phyloP scores from a whole-genome alignment of 2,113 vertebrate genomes.

The Eubucco bourcierii region DNA sequence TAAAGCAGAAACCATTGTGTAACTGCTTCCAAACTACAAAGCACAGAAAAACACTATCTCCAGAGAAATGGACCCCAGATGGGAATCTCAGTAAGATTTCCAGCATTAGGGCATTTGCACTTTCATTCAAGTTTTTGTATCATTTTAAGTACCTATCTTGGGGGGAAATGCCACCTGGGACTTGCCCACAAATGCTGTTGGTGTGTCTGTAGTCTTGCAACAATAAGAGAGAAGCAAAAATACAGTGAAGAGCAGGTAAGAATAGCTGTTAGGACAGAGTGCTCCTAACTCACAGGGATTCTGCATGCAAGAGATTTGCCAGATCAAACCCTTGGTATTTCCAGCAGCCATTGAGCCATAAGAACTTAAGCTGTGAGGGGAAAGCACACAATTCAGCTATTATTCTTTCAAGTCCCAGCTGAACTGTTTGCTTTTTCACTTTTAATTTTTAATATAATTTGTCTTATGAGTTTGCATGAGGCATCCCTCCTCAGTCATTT shows the following conservation, averaged over 20 bases:
- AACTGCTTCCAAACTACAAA: not conserved
- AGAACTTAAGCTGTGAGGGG: constrained; percentile 1
- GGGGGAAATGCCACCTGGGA: not conserved
- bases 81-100: not conserved
- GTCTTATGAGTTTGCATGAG: constrained; percentile 11
- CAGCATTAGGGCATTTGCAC: not conserved
- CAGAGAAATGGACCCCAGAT: not conserved
- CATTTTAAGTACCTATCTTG: not conserved
- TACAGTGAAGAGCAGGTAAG: not conserved
- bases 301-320: not conserved
- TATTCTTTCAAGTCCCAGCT: not conserved
- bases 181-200: not conserved
- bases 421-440: constrained; percentile 31
- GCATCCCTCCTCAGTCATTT: not conserved
- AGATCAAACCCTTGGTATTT: not conserved
- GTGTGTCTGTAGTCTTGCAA: not conserved
- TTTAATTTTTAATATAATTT: constrained; percentile 50
- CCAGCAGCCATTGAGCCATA: not conserved
- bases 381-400: not conserved
- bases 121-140: not conserved
- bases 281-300: not conserved
- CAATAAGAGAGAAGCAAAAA: not conserved
- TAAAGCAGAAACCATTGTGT: not conserved
- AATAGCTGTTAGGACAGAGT: not conserved
- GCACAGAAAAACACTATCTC: not conserved